Evolutionary conservation across 2,113 vertebrate species (phyloP).

Genomic region (Capreolus pygargus): DNA sequence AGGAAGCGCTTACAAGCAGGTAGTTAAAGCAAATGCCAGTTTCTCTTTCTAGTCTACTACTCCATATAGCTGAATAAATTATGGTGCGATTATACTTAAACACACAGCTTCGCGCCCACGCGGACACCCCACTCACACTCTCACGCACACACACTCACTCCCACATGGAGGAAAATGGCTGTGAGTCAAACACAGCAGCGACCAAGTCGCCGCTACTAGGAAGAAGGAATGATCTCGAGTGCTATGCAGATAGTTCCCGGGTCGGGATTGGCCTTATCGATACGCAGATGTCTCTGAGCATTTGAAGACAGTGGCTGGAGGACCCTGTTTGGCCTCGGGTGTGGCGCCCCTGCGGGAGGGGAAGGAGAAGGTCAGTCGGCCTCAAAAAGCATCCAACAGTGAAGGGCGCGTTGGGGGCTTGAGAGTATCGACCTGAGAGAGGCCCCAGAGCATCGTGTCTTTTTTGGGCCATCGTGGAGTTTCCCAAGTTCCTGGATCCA

Average conservation of each 20-base stretch:
- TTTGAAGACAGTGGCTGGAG: conserved; percentile 9
- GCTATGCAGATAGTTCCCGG: conserved; percentile 84
- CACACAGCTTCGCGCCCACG: conserved; percentile 73
- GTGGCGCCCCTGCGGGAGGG: neutral
- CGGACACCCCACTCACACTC: conserved; percentile 17
- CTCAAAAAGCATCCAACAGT: neutral
- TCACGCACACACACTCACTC: conserved; percentile 55
- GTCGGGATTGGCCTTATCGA: conserved; percentile 76
- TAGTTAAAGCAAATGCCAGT: conserved; percentile 99
- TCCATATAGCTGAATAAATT: conserved; percentile 99
- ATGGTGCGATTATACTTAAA: conserved; percentile 96
- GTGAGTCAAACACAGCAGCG: conserved; percentile 89
- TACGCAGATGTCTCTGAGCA: conserved; percentile 76
- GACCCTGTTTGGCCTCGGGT: neutral
- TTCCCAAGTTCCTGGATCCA: neutral
- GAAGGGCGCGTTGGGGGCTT: neutral
- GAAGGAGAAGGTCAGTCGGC: neutral
- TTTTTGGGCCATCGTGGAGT: neutral
- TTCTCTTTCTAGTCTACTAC: conserved; percentile 96
- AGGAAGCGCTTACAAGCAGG: conserved; percentile 98
- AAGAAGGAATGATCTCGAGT: conserved; percentile 79
- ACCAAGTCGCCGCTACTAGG: conserved; percentile 81
- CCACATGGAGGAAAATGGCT: conserved; percentile 82
- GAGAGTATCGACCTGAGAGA: neutral
- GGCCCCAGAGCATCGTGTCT: neutral